A percentile compares a stretch with the other conserved stretches of the same genome.
phyloP scores from a whole-genome alignment of 1,140 invertebrate species.

The Drosophila bocqueti region DNA sequence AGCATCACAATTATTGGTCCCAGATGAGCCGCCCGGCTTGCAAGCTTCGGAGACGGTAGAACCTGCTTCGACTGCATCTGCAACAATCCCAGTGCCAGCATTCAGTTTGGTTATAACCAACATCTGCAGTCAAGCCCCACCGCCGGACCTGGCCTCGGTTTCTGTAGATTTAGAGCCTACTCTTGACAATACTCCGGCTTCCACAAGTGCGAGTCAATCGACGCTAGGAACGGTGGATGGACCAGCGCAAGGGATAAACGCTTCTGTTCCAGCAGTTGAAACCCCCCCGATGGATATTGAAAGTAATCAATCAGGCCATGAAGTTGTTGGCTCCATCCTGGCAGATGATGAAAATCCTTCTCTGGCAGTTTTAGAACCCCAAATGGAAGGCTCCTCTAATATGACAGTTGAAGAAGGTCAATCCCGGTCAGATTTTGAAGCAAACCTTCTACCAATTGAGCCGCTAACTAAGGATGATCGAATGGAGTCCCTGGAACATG shows the following conservation, averaged over 20 bases:
- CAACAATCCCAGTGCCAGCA: background rate
- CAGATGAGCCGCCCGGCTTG: background rate
- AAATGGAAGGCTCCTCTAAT: background rate
- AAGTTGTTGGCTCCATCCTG: background rate
- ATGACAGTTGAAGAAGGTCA: background rate
- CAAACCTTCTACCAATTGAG: background rate
- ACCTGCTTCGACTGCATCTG: background rate
- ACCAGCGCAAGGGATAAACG: background rate
- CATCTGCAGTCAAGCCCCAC: constrained; percentile 58
- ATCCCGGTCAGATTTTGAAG: background rate
- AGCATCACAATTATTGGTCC: background rate
- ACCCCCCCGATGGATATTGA: too few relatives aligned
- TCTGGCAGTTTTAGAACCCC: background rate
- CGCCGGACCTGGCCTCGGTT: background rate
- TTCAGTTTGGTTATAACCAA: constrained; percentile 66
- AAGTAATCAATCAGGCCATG: too few relatives aligned
- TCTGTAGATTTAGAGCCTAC: too few relatives aligned
- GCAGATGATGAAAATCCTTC: background rate
- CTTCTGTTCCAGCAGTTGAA: background rate
- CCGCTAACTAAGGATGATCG: background rate
- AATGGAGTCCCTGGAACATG: background rate
- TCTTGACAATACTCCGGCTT: background rate
- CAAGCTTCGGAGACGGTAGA: background rate
- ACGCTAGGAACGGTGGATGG: too few relatives aligned
- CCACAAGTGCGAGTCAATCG: background rate